These are phyloP conservation scores for Phalloptychus januarius DNA, from an alignment of 2,797 vertebrate species.

Conservation along the genomic window DNA sequence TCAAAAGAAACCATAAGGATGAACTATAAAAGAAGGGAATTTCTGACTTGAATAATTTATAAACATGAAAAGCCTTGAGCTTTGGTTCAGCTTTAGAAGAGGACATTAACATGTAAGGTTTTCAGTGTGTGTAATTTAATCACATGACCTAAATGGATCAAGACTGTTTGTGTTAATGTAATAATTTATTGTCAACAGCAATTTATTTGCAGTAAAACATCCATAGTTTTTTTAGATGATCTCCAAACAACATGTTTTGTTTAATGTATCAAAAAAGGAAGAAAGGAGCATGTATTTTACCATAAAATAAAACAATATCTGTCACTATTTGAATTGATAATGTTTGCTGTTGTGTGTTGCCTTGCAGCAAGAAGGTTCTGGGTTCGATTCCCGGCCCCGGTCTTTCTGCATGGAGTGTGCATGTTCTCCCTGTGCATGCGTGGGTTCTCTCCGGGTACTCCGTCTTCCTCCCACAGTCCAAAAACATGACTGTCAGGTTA, in stretches of 20 bases:
- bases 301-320: neutral
- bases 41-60: constrained; percentile 11
- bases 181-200: neutral
- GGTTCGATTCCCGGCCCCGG: too few relatives aligned
- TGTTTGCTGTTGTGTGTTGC: too few relatives aligned
- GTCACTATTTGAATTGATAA: neutral
- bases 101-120: neutral
- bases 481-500: too few relatives aligned
- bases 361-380: too few relatives aligned
- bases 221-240: neutral
- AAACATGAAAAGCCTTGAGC: neutral
- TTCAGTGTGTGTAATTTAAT: neutral
- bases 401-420: too few relatives aligned
- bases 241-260: neutral
- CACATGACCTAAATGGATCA: neutral
- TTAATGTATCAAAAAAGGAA: neutral
- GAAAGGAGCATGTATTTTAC: neutral
- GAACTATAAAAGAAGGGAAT: constrained; percentile 14
- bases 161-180: neutral
- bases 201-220: neutral
- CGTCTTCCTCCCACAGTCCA: too few relatives aligned
- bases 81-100: neutral
- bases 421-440: too few relatives aligned
- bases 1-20: constrained; percentile 11
- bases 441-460: too few relatives aligned